phyloP scores from a whole-genome alignment of 1,140 invertebrate genomes.

The Littorina saxatilis region DNA sequence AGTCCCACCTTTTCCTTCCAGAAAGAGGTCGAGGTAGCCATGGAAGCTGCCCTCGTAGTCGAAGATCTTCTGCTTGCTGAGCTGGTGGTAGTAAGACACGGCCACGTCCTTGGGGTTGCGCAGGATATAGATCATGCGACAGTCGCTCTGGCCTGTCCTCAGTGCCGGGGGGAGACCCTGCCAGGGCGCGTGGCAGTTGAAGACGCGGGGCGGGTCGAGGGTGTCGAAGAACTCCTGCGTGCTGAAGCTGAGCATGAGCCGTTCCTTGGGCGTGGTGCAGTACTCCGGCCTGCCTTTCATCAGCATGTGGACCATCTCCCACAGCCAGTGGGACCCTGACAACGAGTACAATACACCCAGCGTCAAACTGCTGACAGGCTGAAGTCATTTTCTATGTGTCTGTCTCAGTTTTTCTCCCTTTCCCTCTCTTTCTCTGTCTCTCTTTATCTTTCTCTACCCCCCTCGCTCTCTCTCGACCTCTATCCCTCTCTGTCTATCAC shows the following conservation, averaged over 20 bases:
- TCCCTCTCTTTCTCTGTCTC: constrained; percentile 20
- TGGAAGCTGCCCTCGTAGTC: constrained; percentile 58
- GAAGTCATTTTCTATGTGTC: too few species aligned
- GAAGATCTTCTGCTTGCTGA: constrained; percentile 45
- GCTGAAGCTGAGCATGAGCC: constrained; percentile 38
- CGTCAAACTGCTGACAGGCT: too few species aligned
- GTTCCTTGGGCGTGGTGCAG: constrained; percentile 35
- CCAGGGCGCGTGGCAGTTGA: constrained; percentile 44
- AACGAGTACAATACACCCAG: too few species aligned
- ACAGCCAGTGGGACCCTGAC: constrained; percentile 56
- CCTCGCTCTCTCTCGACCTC: too few species aligned
- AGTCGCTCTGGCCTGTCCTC: neutral
- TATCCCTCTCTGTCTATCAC: too few species aligned
- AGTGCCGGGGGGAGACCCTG: constrained; percentile 44
- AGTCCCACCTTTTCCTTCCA: constrained; percentile 54
- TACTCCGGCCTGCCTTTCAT: constrained; percentile 33
- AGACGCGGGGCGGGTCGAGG: constrained; percentile 37
- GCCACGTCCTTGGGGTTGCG: constrained; percentile 64
- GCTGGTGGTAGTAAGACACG: constrained; percentile 62
- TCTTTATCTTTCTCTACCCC: too few species aligned
- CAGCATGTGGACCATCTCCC: constrained; percentile 55
- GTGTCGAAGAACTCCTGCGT: constrained; percentile 39
- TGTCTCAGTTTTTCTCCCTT: too few species aligned
- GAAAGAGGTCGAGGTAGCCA: constrained; percentile 50
- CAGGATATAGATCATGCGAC: constrained; percentile 56